Evolutionary conservation across 2,113 vertebrate species (phyloP).

Genomic region (Semnopithecus entellus): DNA sequence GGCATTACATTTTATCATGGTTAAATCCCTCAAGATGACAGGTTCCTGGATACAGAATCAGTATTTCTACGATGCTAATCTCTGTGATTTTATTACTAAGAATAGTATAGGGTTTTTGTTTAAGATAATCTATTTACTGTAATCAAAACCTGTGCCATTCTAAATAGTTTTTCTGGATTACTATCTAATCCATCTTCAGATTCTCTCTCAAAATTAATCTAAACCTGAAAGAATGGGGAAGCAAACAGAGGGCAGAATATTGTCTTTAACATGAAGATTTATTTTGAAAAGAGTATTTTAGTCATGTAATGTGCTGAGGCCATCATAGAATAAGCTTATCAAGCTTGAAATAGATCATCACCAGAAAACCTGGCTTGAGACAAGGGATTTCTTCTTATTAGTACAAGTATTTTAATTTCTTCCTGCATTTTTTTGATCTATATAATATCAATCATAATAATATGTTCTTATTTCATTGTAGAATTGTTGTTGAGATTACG

Average conservation of each 20-base stretch:
- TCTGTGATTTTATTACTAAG: not conserved
- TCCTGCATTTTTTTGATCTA: not conserved
- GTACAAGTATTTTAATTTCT: not conserved
- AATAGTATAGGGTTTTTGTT: not conserved
- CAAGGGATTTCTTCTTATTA: not conserved
- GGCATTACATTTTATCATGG: not conserved
- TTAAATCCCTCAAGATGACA: not conserved
- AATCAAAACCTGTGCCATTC: not conserved
- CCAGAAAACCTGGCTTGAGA: not conserved
- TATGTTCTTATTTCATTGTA: not conserved
- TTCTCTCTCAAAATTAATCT: conserved; percentile 3
- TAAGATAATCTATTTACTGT: not conserved
- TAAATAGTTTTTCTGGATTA: not conserved
- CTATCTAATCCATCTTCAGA: not conserved
- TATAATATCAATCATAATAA: not conserved
- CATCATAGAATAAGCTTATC: not conserved
- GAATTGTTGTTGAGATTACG: not conserved
- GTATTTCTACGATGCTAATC: not conserved
- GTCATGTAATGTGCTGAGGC: not conserved
- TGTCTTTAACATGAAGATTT: not conserved
- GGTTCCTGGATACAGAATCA: not conserved
- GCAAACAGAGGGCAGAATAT: not conserved
- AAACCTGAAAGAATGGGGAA: not conserved
- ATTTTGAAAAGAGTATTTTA: not conserved
- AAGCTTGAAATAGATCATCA: not conserved